These are phyloP conservation scores for Drosophila willistoni DNA, from an alignment of 1,140 invertebrate species.

Conservation along the genomic window DNA sequence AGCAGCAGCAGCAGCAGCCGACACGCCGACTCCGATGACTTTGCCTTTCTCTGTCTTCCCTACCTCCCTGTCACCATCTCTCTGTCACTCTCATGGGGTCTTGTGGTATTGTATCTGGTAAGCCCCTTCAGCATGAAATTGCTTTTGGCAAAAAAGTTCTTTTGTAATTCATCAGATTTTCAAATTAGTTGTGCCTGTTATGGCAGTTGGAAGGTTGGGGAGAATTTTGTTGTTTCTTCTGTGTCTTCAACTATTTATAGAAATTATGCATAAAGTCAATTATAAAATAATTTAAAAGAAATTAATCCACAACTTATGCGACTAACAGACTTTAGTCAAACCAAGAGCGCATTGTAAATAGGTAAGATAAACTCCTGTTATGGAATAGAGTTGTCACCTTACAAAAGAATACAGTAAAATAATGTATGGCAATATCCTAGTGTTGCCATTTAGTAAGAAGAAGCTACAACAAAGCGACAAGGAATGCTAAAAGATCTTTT, in stretches of 20 bases:
- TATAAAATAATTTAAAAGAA: not conserved
- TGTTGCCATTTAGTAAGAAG: no score
- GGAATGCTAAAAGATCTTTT: no score
- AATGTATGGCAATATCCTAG: no score
- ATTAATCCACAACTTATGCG: no score
- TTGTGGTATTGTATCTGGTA: not conserved
- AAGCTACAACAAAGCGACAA: no score
- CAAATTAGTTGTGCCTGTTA: conserved; percentile 63
- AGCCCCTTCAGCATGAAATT: conserved; percentile 18
- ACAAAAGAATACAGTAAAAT: no score
- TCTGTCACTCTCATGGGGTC: not conserved
- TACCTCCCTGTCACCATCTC: not conserved
- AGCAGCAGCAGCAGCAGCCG: conserved; percentile 6
- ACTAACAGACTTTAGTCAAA: no score
- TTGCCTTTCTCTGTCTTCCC: conserved; percentile 24
- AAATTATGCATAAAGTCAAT: conserved; percentile 7
- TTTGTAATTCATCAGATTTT: conserved; percentile 20
- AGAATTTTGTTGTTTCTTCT: not conserved
- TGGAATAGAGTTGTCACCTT: no score
- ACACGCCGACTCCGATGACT: conserved; percentile 56
- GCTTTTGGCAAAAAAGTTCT: conserved; percentile 23
- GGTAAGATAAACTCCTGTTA: no score
- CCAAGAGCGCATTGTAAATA: no score
- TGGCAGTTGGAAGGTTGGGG: not conserved
- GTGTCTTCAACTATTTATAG: conserved; percentile 4